Base-by-base conservation (phyloP, 2,113 vertebrate species). In the Oncorhynchus mykiss region DNA sequence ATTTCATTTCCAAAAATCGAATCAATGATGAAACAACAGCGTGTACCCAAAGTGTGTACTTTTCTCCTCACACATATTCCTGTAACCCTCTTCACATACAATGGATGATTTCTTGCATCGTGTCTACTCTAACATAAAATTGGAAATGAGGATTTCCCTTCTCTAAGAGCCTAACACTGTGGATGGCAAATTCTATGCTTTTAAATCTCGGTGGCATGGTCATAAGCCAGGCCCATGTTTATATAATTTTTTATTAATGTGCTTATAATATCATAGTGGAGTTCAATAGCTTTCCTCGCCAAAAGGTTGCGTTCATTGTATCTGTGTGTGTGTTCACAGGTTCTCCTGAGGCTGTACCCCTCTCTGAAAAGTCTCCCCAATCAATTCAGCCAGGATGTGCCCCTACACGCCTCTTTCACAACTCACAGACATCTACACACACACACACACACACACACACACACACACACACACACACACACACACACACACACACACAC, bases 381-480 rank as follows among this genome's bases (percentile, higher is more conserved):
- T 77, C 25, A 71, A 62, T 67, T 25, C 49, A 72, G 77, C 80
- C 70, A 78, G 82, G 75, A 84, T 80, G 75, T 79, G 82, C 78
- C 82, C 70, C 72, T 78, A 87, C 76, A 84, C 48, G 83, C 60
- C 78, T 79, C 67, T 72, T 67, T 78, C 85, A 79, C 82, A 81
- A 74, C 79, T 78, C 73, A 64, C 67, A 76, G 72, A 74, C 75
- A 81, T 24, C 27, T 4, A 72, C 77, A 78, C 73, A 64, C 66
- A 76, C 78, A 74, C 82, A 69, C 65, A 4, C 57, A 73, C 54
- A 71, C 25, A 67, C 59, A 29, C 74, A 77, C 70, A 77, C 59
- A 60, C 48, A 59, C 48, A 75, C 49, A 27, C 39, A 70, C 34
- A 24, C 34, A 70, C 34, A 24, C 39, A 80, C 71, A 16, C 75